Conservation (phyloP, 2,113 vertebrate genomes). For the Ranitomeya imitator region DNA sequence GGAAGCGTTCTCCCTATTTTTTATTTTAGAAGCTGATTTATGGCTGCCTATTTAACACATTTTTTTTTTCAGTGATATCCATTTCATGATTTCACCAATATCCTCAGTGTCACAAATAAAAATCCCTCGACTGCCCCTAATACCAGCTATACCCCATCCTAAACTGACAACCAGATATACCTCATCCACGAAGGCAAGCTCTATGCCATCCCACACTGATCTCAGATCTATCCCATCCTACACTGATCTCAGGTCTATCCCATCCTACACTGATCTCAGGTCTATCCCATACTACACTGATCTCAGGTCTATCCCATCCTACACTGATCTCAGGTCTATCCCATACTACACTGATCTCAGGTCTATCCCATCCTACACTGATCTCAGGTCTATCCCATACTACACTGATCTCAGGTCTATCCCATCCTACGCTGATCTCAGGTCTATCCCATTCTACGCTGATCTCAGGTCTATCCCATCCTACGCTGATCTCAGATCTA, state of each 20-base stretch:
- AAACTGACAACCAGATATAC: neutral
- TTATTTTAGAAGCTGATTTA: too few species aligned
- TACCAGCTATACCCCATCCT: neutral
- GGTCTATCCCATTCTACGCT: neutral
- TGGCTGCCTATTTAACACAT: too few species aligned
- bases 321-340: neutral
- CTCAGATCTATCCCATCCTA: neutral
- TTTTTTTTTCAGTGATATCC: too few species aligned
- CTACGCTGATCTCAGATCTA: neutral
- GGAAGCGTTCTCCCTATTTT: too few species aligned
- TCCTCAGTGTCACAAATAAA: too few species aligned
- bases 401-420: neutral
- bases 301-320: neutral
- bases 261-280: neutral
- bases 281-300: neutral
- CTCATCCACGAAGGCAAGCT: neutral
- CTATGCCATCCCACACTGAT: neutral
- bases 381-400: neutral
- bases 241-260: neutral
- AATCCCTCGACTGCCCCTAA: neutral
- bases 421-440: neutral
- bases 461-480: too few species aligned
- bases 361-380: neutral
- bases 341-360: neutral
- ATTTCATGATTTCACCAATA: too few species aligned